A percentile compares a stretch with the other conserved stretches of the same genome.
Evolutionary conservation across 2,888 invertebrate genomes (phyloP).

Genomic region (Drosophila austrosaltans): DNA sequence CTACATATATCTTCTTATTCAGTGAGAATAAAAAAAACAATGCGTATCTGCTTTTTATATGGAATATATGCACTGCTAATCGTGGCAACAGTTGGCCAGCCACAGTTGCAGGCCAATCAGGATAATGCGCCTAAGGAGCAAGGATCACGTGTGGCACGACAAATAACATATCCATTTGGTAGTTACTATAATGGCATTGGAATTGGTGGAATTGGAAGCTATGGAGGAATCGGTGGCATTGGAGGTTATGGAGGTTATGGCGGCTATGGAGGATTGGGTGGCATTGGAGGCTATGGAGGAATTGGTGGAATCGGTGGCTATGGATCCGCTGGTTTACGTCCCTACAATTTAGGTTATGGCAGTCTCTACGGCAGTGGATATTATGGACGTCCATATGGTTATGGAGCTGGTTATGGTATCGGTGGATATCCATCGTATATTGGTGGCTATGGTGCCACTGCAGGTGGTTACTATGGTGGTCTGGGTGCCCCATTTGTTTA

Average conservation of each 20-base stretch:
- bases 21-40: conserved; percentile 44
- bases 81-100: conserved; percentile 72
- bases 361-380: conserved; percentile 22
- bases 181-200: no score
- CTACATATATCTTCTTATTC: not conserved
- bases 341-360: not conserved
- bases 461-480: conserved; percentile 41
- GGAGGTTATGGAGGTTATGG: conserved; percentile 39
- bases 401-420: conserved; percentile 44
- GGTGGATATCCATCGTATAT: conserved; percentile 37
- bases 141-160: conserved; percentile 49
- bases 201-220: conserved; percentile 14
- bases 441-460: conserved; percentile 45
- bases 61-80: conserved; percentile 76
- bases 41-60: conserved; percentile 64
- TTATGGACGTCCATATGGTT: conserved; percentile 59
- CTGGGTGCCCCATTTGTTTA: not conserved
- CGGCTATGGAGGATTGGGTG: conserved; percentile 38
- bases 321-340: conserved; percentile 45
- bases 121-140: conserved; percentile 33
- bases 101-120: conserved; percentile 29
- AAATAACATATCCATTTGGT: conserved; percentile 33
- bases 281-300: conserved; percentile 41
- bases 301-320: conserved; percentile 32
- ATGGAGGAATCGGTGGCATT: conserved; percentile 26